Evolutionary conservation across 2,113 vertebrate species (phyloP).

Genomic region (Microtus oregoni): DNA sequence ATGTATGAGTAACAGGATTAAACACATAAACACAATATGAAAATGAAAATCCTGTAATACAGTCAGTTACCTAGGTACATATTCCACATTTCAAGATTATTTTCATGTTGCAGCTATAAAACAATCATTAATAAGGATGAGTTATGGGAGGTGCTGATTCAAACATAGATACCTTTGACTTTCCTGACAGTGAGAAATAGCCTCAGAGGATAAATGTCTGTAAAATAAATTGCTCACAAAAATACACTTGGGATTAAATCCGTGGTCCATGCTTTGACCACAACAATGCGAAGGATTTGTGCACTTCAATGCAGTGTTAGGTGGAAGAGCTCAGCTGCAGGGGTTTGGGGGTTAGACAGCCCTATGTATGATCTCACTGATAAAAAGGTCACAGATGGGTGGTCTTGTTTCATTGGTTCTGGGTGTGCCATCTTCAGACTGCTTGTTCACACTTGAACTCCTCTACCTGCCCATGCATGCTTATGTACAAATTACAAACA

Average conservation of each 20-base stretch:
- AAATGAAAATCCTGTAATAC: constrained; percentile 18
- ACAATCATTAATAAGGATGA: constrained; percentile 73
- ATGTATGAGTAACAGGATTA: constrained; percentile 19
- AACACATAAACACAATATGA: neutral
- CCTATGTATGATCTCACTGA: neutral
- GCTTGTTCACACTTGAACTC: neutral
- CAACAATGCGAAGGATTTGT: constrained; percentile 33
- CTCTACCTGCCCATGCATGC: neutral
- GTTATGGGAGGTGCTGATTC: constrained; percentile 64
- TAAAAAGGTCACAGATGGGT: too few relatives aligned
- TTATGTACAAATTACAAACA: neutral
- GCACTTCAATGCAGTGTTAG: neutral
- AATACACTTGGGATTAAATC: constrained; percentile 61
- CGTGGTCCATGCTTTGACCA: neutral
- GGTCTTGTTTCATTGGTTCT: neutral
- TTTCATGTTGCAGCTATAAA: constrained; percentile 58
- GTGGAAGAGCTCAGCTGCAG: neutral
- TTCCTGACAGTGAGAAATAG: constrained; percentile 68
- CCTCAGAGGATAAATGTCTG: constrained; percentile 41
- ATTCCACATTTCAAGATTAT: constrained; percentile 58
- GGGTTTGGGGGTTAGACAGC: neutral
- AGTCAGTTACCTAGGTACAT: neutral
- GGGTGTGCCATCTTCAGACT: neutral
- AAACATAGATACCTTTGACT: constrained; percentile 64
- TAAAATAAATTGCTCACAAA: constrained; percentile 65